Base-by-base conservation (phyloP, 2,797 vertebrate genomes). In the Acanthis flammea region DNA sequence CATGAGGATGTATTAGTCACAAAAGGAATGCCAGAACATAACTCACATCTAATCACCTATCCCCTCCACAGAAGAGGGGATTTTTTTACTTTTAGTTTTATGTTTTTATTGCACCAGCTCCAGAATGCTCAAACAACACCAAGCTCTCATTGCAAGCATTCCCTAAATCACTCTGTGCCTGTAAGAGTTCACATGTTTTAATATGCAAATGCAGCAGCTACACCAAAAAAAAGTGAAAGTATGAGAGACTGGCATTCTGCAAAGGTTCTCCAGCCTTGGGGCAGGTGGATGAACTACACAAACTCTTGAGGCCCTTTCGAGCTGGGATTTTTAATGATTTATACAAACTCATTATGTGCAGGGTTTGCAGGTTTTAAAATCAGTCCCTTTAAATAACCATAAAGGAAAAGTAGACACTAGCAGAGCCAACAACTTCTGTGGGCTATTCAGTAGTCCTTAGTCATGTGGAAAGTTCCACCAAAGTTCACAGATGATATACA, bases 371-470 rank as follows among this genome's bases (percentile, higher is more conserved):
- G 66, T 92, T 96, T 91, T 83, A 60, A 81, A 81, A 92, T 47
- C 89, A 96, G 92, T 81, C 92, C 91, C 85, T 96, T 94, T 91
- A 94, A 94, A 97, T 39, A 92, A 91, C 83, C 62, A 94, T 84
- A 94, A 84, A 93, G 91, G 73, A 94, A 90, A 91, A 96, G 92
- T 94, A 95, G 95, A 94, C 95, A 91, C 91, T 5, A 90, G 66
- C 94, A 81, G 94, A 94, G 95, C 88, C 95, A 94, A 78, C 90
- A 96, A 76, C 91, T 94, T 90, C 85, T 94, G 94, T 15, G 53
- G 79, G 91, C 95, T 96, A 96, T 96, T 97, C 94, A 97, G 89
- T 60, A 94, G 94, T 74, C 95, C 95, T 96, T 94, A 96, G 91
- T 94, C 95, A 97, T 96, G 94, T 92, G 95, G 94, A 94, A 96